Percentiles rank a stretch among this genome's conserved stretches.
Conservation (phyloP, 2,888 invertebrate species). For the Tyria jacobaeae region DNA sequence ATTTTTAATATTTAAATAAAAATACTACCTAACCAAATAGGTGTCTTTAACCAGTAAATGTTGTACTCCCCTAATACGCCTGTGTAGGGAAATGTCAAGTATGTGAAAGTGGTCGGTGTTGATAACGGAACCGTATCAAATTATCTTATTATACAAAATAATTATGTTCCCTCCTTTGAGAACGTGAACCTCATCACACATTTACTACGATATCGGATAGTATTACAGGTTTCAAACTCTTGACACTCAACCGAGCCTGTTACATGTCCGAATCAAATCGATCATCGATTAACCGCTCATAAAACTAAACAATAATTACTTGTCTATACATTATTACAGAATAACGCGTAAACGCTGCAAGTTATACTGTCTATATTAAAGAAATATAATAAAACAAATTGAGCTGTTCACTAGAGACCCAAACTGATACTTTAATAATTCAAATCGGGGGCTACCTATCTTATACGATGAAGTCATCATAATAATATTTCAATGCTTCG, state of each 20-base stretch:
- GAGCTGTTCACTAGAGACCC: neutral
- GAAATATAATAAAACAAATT: neutral
- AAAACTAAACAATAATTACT: slow-evolving; percentile 29
- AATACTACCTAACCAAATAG: too few relatives aligned
- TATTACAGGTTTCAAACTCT: neutral
- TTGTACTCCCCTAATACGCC: too few relatives aligned
- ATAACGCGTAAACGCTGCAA: slow-evolving; percentile 13
- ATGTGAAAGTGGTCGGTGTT: neutral
- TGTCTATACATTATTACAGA: slow-evolving; percentile 32
- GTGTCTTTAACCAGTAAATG: neutral
- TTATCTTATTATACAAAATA: neutral
- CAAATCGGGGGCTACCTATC: too few relatives aligned
- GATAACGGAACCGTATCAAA: neutral
- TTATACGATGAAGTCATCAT: too few relatives aligned
- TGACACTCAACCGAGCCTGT: slow-evolving; percentile 7
- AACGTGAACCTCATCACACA: neutral
- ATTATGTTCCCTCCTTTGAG: neutral
- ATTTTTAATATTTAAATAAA: too few relatives aligned
- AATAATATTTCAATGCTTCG: too few relatives aligned
- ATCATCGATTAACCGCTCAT: slow-evolving; percentile 28
- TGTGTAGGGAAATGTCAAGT: neutral
- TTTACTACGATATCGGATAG: slow-evolving; percentile 3
- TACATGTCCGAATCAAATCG: slow-evolving; percentile 40
- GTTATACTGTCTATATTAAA: slow-evolving; percentile 1
- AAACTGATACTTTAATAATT: too few relatives aligned